Evolutionary conservation across 2,113 vertebrate species (phyloP), one percentile per base, ranked within the genome.

Genomic region (Strigops habroptila): DNA sequence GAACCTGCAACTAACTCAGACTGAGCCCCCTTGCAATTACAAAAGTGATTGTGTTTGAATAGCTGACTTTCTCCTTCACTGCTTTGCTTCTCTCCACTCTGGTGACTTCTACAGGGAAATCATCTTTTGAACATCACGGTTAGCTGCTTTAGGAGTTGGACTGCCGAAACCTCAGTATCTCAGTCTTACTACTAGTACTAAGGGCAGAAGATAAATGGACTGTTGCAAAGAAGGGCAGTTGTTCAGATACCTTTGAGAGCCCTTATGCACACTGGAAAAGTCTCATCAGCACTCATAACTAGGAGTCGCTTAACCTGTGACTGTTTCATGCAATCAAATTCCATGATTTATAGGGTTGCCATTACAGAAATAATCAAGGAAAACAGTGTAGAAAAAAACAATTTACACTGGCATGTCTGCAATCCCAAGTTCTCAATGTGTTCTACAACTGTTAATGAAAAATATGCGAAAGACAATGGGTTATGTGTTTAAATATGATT

Each of bases 41-140:
- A 70, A 19, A 88, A 91, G 59, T 49, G 41, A 73, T 59, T 88
- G 74, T 88, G 73, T 94, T 94, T 94, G 79, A 94, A 78, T 80
- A 86, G 82, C 43, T 62, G 65, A 16, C 39, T 92, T 93, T 95
- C 90, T 86, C 75, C 85, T 94, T 90, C 59, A 23, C 39, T 70
- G 41, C 59, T 80, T 64, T 9, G 28, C 65, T 82, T 60, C 68
- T 51, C 83, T 74, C 60, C 51, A 39, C 60, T 53, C 73, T 12
- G 27, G 46, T 62, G 25, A 48, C 62, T 91, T 33, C 49, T 68
- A n/a, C 25, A 59, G 84, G 67, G 67, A 95, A 95, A 93, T 80
- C 22, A 69, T 51, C n/a, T 59, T 85, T 65, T 62, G 82, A 65
- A 43, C 43, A 82, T 33, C 18, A 33, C 0, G 0, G 33, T 33